Percentiles rank a stretch among this genome's conserved stretches.
phyloP scores from a whole-genome alignment of 1,140 invertebrate species.

The Myzus persicae region DNA sequence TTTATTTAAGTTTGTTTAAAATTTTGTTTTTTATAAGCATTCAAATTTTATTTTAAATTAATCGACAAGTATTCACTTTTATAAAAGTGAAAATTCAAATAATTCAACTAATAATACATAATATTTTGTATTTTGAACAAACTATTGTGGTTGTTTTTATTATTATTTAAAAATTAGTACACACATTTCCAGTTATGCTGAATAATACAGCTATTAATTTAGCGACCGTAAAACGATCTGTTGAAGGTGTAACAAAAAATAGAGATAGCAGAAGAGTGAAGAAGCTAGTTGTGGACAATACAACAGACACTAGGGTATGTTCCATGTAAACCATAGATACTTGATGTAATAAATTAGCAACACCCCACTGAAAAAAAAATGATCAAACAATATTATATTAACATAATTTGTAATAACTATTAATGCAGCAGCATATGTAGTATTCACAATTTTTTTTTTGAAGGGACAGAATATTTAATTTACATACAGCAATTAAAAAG shows the following conservation, averaged over 20 bases:
- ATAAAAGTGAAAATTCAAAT: background rate
- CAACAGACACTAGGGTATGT: slow-evolving; percentile 78
- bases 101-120: background rate
- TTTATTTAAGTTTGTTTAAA: background rate
- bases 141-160: background rate
- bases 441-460: background rate
- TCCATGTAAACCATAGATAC: slow-evolving; percentile 78
- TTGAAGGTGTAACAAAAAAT: slow-evolving; percentile 78
- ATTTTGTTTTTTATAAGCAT: background rate
- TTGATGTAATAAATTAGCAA: slow-evolving; percentile 83
- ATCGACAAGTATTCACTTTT: background rate
- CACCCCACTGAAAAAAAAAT: slow-evolving; percentile 76
- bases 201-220: slow-evolving; percentile 81
- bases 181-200: slow-evolving; percentile 74
- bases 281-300: slow-evolving; percentile 83
- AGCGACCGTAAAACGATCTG: slow-evolving; percentile 82
- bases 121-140: slow-evolving; percentile 4
- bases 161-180: slow-evolving; percentile 42
- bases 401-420: slow-evolving; percentile 10
- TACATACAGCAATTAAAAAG: background rate
- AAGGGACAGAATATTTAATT: background rate
- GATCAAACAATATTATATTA: slow-evolving; percentile 59
- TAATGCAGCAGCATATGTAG: background rate
- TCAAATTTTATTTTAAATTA: background rate
- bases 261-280: slow-evolving; percentile 84